Evolutionary conservation across 2,797 vertebrate species (phyloP), one percentile per base, ranked within the genome.

Genomic region (Micromesistius poutassou): DNA sequence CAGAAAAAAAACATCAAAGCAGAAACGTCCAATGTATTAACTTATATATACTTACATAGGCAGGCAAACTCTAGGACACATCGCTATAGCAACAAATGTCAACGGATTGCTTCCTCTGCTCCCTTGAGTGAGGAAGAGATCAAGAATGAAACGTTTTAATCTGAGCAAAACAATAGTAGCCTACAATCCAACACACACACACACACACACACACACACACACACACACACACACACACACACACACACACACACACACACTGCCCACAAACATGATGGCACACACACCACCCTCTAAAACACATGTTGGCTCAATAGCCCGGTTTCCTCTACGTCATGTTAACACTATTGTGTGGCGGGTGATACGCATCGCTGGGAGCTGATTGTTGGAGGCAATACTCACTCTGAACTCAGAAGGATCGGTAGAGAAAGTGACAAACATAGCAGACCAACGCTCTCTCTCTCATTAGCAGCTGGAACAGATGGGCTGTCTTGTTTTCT

Each of bases 341-440:
- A 95, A 95, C 94, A 93, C 93, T 92, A 94, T 95, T 94, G 93
- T 94, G 88, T 85, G 50, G 33, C 6, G 46, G 72, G 79, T 35
- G 93, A 94, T 94, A 93, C 83, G 79, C 87, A 94, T 95, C 94
- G 84, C 89, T 86, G 80, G 81, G 75, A 82, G 87, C 83, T 93
- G 93, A 94, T 94, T 94, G 93, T 94, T 92, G 91, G 84, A 90
- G 88, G 89, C 87, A 93, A 93, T 93, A 93, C 82, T 90, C 82
- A 9, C 82, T 76, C 82, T 74, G 81, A 80, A 88, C 84, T 91
- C 33, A 33, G 33, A 35, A 35, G 33, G 33, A 35, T 35, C 88
- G 75, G 84, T 87, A 85, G 91, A 91, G 93, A 94, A 94, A 94
- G 93, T 93, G 92, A 91, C 87, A 90, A 92, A 93, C 90, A 92